Evolutionary conservation across 2,888 invertebrate genomes (phyloP).

Genomic region (Sisyra terminalis): DNA sequence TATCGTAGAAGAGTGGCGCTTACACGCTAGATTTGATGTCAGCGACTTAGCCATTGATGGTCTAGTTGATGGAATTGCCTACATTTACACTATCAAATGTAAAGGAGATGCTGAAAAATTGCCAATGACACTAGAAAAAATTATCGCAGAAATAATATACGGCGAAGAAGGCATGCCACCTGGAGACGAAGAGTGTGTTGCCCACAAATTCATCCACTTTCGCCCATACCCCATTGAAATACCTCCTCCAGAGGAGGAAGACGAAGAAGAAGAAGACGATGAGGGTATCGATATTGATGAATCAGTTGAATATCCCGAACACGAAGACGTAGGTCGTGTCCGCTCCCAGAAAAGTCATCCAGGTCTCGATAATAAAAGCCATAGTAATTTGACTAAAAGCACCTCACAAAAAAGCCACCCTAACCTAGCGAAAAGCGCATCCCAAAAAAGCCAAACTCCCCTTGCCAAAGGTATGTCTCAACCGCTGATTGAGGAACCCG

Average conservation of each 20-base stretch:
- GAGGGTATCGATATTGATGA: slow-evolving; percentile 23
- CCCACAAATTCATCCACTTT: neutral
- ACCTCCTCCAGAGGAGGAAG: slow-evolving; percentile 15
- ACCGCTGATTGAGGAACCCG: slow-evolving; percentile 10
- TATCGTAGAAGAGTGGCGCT: neutral
- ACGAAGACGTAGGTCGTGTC: slow-evolving; percentile 18
- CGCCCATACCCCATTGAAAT: slow-evolving; percentile 13
- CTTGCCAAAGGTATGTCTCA: slow-evolving; percentile 6
- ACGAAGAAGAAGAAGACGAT: slow-evolving; percentile 18
- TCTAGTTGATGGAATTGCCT: slow-evolving; percentile 1
- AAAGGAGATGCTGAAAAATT: slow-evolving; percentile 2
- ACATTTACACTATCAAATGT: neutral
- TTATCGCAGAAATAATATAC: slow-evolving; percentile 7
- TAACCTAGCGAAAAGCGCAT: slow-evolving; percentile 7
- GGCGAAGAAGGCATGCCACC: slow-evolving; percentile 9
- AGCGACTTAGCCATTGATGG: neutral
- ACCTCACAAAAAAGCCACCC: slow-evolving; percentile 1
- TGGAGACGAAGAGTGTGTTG: slow-evolving; percentile 6
- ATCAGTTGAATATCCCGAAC: slow-evolving; percentile 19
- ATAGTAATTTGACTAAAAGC: neutral
- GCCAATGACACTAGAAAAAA: slow-evolving; percentile 6
- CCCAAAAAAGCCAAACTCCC: too few relatives aligned
- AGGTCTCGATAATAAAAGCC: too few relatives aligned
- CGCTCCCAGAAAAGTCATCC: neutral
- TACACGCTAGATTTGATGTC: neutral